These are phyloP conservation scores for Papilio demoleus DNA, from an alignment of 2,888 invertebrate genomes.

Conservation along the genomic window DNA sequence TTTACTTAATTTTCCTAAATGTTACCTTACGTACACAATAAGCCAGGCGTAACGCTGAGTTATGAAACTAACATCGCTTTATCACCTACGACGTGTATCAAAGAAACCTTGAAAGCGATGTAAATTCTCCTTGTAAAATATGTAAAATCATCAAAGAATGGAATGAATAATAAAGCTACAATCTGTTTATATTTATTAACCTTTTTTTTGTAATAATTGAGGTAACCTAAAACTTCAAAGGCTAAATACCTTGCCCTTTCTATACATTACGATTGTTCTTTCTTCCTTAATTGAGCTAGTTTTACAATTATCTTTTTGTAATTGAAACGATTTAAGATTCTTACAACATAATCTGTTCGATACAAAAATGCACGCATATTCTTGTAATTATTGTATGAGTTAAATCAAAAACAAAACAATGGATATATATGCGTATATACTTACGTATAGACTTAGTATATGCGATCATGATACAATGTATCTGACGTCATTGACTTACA, in stretches of 20 bases:
- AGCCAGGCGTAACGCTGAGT: conserved; percentile 37
- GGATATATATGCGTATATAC: neutral
- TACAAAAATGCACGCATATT: no score
- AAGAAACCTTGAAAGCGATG: conserved; percentile 11
- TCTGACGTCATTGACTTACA: no score
- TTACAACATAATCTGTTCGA: no score
- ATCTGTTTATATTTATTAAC: neutral
- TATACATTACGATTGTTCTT: neutral
- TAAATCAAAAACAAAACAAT: neutral
- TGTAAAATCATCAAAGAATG: neutral
- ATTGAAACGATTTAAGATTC: no score
- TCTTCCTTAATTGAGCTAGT: no score
- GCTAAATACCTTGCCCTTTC: neutral
- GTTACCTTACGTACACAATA: conserved; percentile 39
- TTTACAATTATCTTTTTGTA: no score
- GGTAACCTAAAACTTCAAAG: conserved; percentile 9
- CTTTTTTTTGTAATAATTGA: no score
- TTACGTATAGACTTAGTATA: no score
- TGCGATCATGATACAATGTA: neutral
- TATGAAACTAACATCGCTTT: conserved; percentile 27
- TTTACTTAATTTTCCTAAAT: conserved; percentile 42
- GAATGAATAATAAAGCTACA: neutral
- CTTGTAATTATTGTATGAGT: neutral
- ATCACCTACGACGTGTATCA: conserved; percentile 16
- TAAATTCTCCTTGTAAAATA: neutral